Conservation (phyloP, 1,140 invertebrate species). For the Pogonognathellus flavescens region DNA sequence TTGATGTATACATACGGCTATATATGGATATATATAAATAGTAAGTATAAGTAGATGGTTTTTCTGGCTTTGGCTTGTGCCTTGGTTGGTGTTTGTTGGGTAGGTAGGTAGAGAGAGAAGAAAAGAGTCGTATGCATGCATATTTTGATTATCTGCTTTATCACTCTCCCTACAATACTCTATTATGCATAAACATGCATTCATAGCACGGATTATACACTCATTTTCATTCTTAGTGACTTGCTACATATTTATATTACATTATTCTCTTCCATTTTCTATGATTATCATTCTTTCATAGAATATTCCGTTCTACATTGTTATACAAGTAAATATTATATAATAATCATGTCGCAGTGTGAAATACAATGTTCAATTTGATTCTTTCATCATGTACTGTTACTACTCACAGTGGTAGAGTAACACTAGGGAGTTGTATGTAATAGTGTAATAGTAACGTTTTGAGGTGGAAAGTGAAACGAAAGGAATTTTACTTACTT, state of each 20-base stretch:
- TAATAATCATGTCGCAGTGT: no score
- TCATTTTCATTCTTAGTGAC: slow-evolving; percentile 34
- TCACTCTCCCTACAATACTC: slow-evolving; percentile 51
- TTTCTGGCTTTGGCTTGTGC: slow-evolving; percentile 22
- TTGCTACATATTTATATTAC: slow-evolving; percentile 36
- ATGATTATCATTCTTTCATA: neutral
- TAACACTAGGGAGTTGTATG: no score
- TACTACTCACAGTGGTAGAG: no score
- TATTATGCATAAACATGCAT: slow-evolving; percentile 52
- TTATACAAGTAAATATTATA: neutral
- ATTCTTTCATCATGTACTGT: no score
- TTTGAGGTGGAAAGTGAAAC: slow-evolving; percentile 13
- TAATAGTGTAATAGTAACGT: neutral
- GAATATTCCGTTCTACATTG: neutral
- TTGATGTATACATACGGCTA: neutral
- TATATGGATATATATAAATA: neutral
- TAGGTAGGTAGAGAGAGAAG: neutral
- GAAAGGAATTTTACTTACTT: neutral
- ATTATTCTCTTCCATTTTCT: slow-evolving; percentile 35
- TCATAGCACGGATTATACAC: slow-evolving; percentile 33
- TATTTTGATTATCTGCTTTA: slow-evolving; percentile 55
- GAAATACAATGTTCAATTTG: no score
- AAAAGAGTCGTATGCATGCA: slow-evolving; percentile 35
- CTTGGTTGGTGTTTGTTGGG: neutral
- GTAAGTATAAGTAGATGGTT: neutral